Base-by-base conservation (phyloP, 2,797 vertebrate species). In the Oophaga sylvatica region DNA sequence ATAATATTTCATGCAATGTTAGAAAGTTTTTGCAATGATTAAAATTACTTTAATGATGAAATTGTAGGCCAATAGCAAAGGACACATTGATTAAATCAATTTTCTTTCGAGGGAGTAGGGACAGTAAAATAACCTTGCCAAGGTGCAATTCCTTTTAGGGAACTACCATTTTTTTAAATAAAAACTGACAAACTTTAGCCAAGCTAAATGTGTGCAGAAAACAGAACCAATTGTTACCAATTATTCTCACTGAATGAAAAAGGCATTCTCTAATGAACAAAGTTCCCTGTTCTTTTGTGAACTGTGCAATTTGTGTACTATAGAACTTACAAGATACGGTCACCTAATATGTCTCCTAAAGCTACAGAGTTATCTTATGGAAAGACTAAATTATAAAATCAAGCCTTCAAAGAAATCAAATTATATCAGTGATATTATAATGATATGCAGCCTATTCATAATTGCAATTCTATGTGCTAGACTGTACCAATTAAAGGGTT, bases 221-320 rank as follows among this genome's bases (percentile, higher is more conserved):
- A 31, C 26, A 80, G 17, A 22, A 20, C 26, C 78, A 62, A 31
- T 76, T 56, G 57, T 60, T 16, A 19, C 16, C 19, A 8, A 60
- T 31, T 29, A 79, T 29, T 60, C 59, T 80, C 35, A 22, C 19
- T 63, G 79, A 11, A 41, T 73, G n/a, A 83, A 83, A 75, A 75
- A 75, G 45, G 45, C 31, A 20, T 3, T 2, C 31, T 31, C 68
- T 20, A 45, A 73, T 73, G 70, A 73, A 20, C 31, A 73, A 45
- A 1, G n/a, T 9, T 31, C 7, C 29, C 41, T 10, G n/a, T 75
- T 48, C 19, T 19, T 75, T 41, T 48, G 20, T 29, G 10, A 22
- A 48, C 19, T 22, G 6, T 17, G 35, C 16, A 73, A 1, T 73
- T 20, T 73, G 31, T 26, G 15, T 16, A 59, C 57, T 15, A 59